Evolutionary conservation across 2,113 vertebrate genomes (phyloP).

Genomic region (Seriola dumerili): DNA sequence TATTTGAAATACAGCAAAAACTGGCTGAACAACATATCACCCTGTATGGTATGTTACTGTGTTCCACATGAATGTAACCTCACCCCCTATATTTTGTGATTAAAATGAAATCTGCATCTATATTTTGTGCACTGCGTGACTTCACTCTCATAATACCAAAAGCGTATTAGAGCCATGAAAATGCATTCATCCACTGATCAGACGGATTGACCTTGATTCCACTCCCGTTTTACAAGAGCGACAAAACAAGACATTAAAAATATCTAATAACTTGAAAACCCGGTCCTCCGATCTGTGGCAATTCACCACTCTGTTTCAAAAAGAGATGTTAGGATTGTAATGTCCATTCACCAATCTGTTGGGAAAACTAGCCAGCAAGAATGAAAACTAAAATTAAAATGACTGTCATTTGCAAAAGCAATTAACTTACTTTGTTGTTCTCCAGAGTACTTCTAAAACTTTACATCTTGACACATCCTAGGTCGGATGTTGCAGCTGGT

Average conservation of each 20-base stretch:
- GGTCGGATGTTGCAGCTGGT: background rate
- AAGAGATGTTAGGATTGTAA: background rate
- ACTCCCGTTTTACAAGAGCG: constrained; percentile 12
- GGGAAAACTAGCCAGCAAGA: background rate
- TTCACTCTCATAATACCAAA: constrained; percentile 25
- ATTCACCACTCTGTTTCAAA: background rate
- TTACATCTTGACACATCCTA: background rate
- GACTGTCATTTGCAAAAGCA: background rate
- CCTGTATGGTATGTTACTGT: constrained; percentile 47
- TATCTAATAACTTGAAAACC: constrained; percentile 11
- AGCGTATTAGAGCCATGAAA: constrained; percentile 34
- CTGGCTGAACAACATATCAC: constrained; percentile 25
- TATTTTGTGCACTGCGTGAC: constrained; percentile 24
- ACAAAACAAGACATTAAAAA: constrained; percentile 7
- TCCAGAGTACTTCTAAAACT: background rate
- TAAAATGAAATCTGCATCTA: constrained; percentile 60
- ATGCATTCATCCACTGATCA: constrained; percentile 22
- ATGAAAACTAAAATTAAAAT: background rate
- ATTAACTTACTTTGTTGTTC: too few species aligned
- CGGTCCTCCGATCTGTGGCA: background rate
- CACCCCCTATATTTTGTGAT: constrained; percentile 46
- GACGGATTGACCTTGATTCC: constrained; percentile 56
- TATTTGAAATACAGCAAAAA: constrained; percentile 24
- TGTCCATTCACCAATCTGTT: background rate
- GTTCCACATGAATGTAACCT: constrained; percentile 57